Conservation (phyloP, 1,140 invertebrate species). For the Cardiocondyla obscurior region DNA sequence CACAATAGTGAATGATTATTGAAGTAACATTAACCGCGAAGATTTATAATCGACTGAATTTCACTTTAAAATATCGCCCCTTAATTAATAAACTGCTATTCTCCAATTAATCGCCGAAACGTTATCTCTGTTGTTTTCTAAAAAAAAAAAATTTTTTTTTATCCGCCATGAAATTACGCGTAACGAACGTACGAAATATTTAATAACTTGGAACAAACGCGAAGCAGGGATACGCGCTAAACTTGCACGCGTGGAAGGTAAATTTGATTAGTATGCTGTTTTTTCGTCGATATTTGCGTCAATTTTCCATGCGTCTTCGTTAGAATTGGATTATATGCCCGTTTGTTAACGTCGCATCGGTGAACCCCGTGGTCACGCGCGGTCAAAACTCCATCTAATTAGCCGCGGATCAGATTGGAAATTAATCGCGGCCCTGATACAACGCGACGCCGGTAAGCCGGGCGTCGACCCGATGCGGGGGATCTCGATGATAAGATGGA, state of each 20-base stretch:
- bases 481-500: background rate
- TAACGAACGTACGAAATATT: too few relatives aligned
- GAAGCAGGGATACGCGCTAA: too few relatives aligned
- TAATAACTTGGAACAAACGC: too few relatives aligned
- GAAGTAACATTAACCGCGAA: background rate
- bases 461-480: background rate
- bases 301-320: background rate
- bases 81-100: background rate
- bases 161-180: too few relatives aligned
- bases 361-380: too few relatives aligned
- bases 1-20: background rate
- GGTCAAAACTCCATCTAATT: too few relatives aligned
- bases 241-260: background rate
- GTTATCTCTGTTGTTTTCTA: background rate
- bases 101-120: background rate
- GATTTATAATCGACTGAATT: background rate
- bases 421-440: slow-evolving; percentile 23
- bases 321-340: too few relatives aligned
- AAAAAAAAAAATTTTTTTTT: background rate
- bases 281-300: background rate
- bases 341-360: too few relatives aligned
- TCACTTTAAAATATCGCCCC: background rate
- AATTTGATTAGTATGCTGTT: too few relatives aligned
- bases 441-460: slow-evolving; percentile 32
- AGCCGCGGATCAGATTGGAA: slow-evolving; percentile 38